phyloP scores from a whole-genome alignment of 2,797 vertebrate genomes.

The Microhierax caerulescens region DNA sequence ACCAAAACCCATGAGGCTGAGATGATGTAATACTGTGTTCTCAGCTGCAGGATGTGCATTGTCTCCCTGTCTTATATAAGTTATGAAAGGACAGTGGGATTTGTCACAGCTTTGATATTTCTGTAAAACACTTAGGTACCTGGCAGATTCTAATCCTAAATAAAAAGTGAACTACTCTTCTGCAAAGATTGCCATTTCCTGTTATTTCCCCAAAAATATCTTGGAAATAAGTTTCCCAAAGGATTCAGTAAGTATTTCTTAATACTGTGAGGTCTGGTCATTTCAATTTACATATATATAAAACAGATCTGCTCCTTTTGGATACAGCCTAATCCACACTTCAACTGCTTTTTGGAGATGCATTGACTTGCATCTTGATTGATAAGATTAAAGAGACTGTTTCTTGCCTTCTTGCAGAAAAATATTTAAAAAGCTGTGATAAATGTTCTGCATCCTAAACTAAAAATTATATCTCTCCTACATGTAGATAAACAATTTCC shows the following conservation, averaged over 20 bases:
- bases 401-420: not conserved
- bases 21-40: not conserved
- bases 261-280: not conserved
- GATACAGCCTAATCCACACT: not conserved
- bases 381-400: not conserved
- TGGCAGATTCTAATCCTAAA: not conserved
- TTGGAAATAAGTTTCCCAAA: not conserved
- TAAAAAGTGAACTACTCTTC: not conserved
- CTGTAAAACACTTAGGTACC: not conserved
- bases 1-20: not conserved
- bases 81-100: not conserved
- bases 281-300: not conserved
- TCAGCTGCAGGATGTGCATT: not conserved
- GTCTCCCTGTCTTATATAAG: not conserved
- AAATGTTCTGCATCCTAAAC: not conserved
- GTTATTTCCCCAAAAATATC: not conserved
- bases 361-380: not conserved
- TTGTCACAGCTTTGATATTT: not conserved
- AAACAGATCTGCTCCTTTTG: not conserved
- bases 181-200: not conserved
- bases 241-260: not conserved
- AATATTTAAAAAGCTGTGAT: not conserved
- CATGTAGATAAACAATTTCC: slow-evolving; percentile 13
- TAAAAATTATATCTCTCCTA: not conserved
- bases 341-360: not conserved